Conservation (phyloP, 2,888 invertebrate species). For the Panzeria rudis region DNA sequence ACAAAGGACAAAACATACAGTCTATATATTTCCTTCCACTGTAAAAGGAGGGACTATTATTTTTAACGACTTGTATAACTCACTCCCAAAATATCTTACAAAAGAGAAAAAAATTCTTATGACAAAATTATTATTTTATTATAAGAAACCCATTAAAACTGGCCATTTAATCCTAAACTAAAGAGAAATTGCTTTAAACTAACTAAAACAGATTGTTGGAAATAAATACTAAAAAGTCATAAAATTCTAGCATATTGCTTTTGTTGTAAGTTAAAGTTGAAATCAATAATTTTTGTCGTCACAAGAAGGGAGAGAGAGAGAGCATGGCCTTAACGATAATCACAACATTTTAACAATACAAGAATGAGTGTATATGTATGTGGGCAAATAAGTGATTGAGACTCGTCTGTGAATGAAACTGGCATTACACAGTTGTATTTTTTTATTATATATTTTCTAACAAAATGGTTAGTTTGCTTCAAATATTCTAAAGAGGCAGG, state of each 20-base stretch:
- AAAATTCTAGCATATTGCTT: conserved; percentile 5
- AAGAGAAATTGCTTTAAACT: not conserved
- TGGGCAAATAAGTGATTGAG: not conserved
- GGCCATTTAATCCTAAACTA: conserved; percentile 13
- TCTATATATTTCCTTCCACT: conserved; percentile 46
- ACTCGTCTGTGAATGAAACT: conserved; percentile 4
- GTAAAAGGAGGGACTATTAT: not conserved
- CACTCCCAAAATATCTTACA: not conserved
- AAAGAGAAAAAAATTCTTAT: not conserved
- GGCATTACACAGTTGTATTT: not conserved
- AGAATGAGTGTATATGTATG: not conserved
- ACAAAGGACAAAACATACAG: conserved; percentile 4
- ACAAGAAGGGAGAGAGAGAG: not conserved
- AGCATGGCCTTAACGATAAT: conserved; percentile 7
- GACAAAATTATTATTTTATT: conserved; percentile 33
- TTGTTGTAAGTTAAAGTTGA: conserved; percentile 51
- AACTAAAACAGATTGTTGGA: conserved; percentile 12
- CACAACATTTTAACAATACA: not conserved
- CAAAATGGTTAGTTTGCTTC: not conserved
- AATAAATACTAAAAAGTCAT: not conserved
- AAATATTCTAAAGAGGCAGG: not conserved
- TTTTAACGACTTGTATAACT: not conserved
- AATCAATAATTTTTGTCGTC: conserved; percentile 57
- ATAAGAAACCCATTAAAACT: conserved; percentile 44
- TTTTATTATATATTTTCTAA: not conserved